Evolutionary conservation across 2,888 invertebrate species (phyloP).

Genomic region (Hedychridium roseum): DNA sequence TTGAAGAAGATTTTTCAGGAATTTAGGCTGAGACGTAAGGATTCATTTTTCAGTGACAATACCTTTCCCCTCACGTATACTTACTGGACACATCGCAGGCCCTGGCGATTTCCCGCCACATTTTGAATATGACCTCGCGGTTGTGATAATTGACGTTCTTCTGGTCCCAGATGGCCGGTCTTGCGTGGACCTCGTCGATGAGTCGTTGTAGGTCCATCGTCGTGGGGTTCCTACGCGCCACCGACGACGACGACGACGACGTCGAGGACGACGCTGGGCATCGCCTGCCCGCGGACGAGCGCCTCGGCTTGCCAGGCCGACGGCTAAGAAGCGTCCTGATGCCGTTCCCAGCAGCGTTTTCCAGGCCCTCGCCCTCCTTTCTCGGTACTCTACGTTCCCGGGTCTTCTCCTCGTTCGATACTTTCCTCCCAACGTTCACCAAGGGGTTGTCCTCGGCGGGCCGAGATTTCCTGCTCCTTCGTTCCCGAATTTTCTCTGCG

Average conservation of each 20-base stretch:
- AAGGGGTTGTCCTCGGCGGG: too few species aligned
- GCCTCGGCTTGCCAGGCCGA: slow-evolving; percentile 29
- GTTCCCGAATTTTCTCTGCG: too few species aligned
- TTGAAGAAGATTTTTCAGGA: too few species aligned
- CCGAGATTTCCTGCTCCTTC: too few species aligned
- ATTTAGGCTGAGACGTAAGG: too few species aligned
- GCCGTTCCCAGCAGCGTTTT: slow-evolving; percentile 18
- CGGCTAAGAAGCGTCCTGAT: slow-evolving; percentile 40
- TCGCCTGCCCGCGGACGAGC: slow-evolving; percentile 8
- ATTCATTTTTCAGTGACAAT: too few species aligned
- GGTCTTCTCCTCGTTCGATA: too few species aligned
- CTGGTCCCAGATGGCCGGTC: slow-evolving; percentile 53
- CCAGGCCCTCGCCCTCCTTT: slow-evolving; percentile 7
- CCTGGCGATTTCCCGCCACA: slow-evolving; percentile 51
- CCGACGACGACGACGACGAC: slow-evolving; percentile 6
- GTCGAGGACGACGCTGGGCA: too few species aligned
- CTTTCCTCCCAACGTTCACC: too few species aligned
- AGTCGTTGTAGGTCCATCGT: slow-evolving; percentile 50
- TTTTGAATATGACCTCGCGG: slow-evolving; percentile 49
- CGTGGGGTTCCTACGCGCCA: slow-evolving; percentile 41
- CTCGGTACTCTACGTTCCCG: neutral
- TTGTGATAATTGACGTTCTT: slow-evolving; percentile 53
- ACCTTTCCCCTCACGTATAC: slow-evolving; percentile 20
- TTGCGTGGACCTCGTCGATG: slow-evolving; percentile 48
- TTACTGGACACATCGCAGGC: slow-evolving; percentile 51